Evolutionary conservation across 2,797 vertebrate species (phyloP).

Genomic region (Melanotaenia parkinsoni): DNA sequence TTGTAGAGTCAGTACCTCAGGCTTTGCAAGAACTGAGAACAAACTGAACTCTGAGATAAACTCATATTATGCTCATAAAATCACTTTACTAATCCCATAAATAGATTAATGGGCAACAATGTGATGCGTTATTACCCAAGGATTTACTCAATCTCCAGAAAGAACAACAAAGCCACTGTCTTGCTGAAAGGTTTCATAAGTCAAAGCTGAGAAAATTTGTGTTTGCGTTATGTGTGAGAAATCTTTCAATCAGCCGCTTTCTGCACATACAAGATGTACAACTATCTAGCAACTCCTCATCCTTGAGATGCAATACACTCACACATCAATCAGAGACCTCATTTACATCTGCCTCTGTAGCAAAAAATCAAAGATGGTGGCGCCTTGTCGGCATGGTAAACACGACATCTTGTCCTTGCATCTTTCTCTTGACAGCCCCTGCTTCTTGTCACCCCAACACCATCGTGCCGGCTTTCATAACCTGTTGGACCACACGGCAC

Average conservation of each 20-base stretch:
- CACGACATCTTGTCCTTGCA: conserved; percentile 58
- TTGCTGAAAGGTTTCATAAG: conserved; percentile 22
- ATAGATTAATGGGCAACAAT: conserved; percentile 20
- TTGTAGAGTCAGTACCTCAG: conserved; percentile 39
- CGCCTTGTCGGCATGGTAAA: conserved; percentile 43
- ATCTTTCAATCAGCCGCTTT: conserved; percentile 24
- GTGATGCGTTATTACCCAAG: conserved; percentile 20
- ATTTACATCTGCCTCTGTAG: conserved; percentile 54
- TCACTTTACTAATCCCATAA: conserved; percentile 5
- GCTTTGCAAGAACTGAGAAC: conserved; percentile 23
- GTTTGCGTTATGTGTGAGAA: conserved; percentile 24
- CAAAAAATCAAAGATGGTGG: conserved; percentile 66
- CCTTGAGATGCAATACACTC: conserved; percentile 16
- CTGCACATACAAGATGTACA: background rate
- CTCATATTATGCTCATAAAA: background rate
- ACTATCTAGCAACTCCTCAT: conserved; percentile 3
- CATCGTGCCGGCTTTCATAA: conserved; percentile 68
- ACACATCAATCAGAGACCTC: conserved; percentile 28
- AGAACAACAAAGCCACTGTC: conserved; percentile 34
- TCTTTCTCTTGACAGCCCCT: conserved; percentile 70
- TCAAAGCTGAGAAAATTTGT: conserved; percentile 2
- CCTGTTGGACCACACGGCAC: conserved; percentile 65
- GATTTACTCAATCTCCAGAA: background rate
- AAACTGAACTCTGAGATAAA: conserved; percentile 8
- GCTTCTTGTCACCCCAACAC: conserved; percentile 73